Percentiles rank a stretch among this genome's conserved stretches.
phyloP scores from a whole-genome alignment of 2,888 invertebrate species.

The Heliconius charithonia region DNA sequence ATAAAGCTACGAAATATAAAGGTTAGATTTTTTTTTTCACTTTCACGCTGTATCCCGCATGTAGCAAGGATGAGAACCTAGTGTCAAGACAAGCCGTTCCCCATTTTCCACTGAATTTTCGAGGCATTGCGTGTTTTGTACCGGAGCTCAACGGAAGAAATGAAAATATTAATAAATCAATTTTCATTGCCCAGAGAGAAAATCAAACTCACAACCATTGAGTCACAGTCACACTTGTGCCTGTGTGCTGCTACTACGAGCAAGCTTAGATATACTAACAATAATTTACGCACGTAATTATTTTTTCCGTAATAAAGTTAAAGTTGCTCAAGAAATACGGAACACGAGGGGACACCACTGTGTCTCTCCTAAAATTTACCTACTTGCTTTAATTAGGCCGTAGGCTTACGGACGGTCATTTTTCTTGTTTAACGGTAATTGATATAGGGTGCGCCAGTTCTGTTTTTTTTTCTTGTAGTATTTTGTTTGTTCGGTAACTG shows the following conservation, averaged over 20 bases:
- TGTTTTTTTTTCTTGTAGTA: slow-evolving; percentile 14
- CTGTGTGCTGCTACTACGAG: too few relatives aligned
- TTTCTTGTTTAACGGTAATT: slow-evolving; percentile 82
- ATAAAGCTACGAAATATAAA: background rate
- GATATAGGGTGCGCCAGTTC: slow-evolving; percentile 69
- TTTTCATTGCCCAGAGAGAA: too few relatives aligned
- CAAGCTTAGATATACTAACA: background rate
- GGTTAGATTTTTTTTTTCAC: too few relatives aligned
- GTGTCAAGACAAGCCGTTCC: too few relatives aligned
- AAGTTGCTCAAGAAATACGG: slow-evolving; percentile 35
- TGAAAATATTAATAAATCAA: too few relatives aligned
- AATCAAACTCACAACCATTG: too few relatives aligned
- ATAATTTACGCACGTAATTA: slow-evolving; percentile 4
- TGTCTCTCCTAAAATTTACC: slow-evolving; percentile 71
- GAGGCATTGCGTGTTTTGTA: too few relatives aligned
- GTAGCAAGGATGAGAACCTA: too few relatives aligned
- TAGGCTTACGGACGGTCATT: slow-evolving; percentile 77
- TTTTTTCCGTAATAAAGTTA: background rate
- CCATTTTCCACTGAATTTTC: too few relatives aligned
- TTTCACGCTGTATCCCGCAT: too few relatives aligned
- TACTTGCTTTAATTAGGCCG: slow-evolving; percentile 81
- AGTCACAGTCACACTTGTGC: too few relatives aligned
- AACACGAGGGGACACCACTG: slow-evolving; percentile 54
- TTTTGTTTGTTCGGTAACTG: slow-evolving; percentile 1
- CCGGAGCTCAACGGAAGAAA: too few relatives aligned